These are phyloP conservation scores for Drosophila paranaensis DNA, from an alignment of 2,888 invertebrate species.

Conservation along the genomic window DNA sequence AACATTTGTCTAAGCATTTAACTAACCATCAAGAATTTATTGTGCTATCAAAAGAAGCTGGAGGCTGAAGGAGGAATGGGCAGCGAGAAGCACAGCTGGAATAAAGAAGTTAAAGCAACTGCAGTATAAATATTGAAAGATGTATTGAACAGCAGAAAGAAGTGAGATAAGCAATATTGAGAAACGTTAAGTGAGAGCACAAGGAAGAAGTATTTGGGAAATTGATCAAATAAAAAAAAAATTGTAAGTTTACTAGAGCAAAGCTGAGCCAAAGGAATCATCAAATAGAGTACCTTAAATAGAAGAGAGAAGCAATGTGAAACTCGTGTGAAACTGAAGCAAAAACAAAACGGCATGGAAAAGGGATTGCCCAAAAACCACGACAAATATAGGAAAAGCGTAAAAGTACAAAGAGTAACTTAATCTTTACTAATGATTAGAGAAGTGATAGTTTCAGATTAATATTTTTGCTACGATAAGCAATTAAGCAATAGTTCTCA, in stretches of 20 bases:
- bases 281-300: neutral
- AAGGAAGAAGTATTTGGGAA: neutral
- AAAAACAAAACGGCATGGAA: neutral
- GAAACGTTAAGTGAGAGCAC: too few species aligned
- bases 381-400: neutral
- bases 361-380: neutral
- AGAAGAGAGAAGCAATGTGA: too few species aligned
- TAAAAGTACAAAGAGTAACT: neutral
- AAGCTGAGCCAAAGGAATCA: neutral
- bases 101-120: neutral
- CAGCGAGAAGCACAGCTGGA: slow-evolving; percentile 8
- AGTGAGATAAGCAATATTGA: neutral
- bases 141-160: neutral
- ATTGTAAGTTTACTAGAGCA: neutral
- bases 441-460: neutral
- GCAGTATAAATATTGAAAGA: neutral
- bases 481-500: neutral
- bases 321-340: neutral
- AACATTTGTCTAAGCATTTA: slow-evolving; percentile 27
- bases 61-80: neutral
- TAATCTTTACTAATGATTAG: neutral
- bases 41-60: slow-evolving; percentile 11
- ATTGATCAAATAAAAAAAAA: neutral
- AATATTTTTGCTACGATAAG: neutral
- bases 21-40: slow-evolving; percentile 31